Evolutionary conservation across 2,797 vertebrate species (phyloP), one percentile per base, ranked within the genome.

Genomic region (Crax fasciolata): DNA sequence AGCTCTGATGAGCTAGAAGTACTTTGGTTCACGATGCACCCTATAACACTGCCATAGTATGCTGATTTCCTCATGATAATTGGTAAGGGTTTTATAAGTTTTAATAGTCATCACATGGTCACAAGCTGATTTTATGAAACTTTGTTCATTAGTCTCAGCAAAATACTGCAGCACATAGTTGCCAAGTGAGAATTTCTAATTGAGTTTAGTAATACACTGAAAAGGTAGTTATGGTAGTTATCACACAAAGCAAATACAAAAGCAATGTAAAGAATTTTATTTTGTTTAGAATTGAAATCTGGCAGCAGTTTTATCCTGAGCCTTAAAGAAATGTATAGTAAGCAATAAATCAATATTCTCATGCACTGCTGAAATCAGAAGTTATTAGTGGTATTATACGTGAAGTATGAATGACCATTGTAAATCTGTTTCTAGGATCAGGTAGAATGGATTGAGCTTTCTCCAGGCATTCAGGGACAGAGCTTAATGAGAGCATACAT

Each of bases 31-130:
- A 94, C 0, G 44, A 94, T 62, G 84, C 76, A 81, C 58, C 51
- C 93, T 81, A 39, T 95, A 94, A 88, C 55, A 63, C 28, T 88
- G 51, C 89, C 58, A 52, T 20, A 92, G 68, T 92, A 68, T 54
- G 82, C 87, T 89, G 84, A 93, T 92, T 94, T 95, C 79, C 94
- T 94, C 92, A 94, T 95, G 92, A 95, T 97, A 97, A 94, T 93
- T 87, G 92, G 90, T 92, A 88, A 85, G 66, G 89, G 54, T 11
- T 94, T 96, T 89, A 68, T 89, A 97, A 95, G 87, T 95, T 96
- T 97, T 95, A 97, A 86, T 90, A 92, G 81, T 75, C 90, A 83
- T 97, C 92, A 96, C 94, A 93, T 88, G 94, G 93, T 95, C 95
- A 96, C 89, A 91, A 89, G 79, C 87, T 88, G 92, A 95, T 94